phyloP scores from a whole-genome alignment of 2,797 vertebrate species.

The Pipistrellus nathusii region DNA sequence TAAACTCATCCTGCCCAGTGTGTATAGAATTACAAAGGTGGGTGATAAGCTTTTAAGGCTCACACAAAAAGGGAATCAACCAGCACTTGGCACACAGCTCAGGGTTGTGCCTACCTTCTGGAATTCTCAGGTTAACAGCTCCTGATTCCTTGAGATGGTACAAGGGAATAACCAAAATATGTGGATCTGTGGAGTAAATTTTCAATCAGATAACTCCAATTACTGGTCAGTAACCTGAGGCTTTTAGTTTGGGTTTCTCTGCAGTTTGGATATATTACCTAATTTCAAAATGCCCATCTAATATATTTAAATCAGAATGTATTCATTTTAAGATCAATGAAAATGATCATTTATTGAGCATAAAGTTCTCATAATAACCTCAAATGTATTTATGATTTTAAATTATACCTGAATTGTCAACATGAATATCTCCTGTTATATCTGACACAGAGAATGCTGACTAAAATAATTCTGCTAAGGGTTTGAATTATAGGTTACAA shows the following conservation, averaged over 20 bases:
- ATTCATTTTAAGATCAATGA: slow-evolving; percentile 7
- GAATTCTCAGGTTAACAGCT: slow-evolving; percentile 79
- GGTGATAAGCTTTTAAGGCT: slow-evolving; percentile 65
- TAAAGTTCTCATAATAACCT: neutral
- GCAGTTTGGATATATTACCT: neutral
- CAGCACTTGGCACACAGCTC: slow-evolving; percentile 71
- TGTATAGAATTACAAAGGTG: slow-evolving; percentile 60
- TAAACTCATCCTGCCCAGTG: slow-evolving; percentile 5
- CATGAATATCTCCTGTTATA: neutral
- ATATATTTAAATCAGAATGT: neutral
- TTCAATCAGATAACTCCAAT: slow-evolving; percentile 76
- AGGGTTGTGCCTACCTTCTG: slow-evolving; percentile 70
- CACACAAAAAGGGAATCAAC: slow-evolving; percentile 69
- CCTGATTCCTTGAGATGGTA: slow-evolving; percentile 74
- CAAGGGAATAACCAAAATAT: slow-evolving; percentile 74
- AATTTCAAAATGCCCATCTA: slow-evolving; percentile 52
- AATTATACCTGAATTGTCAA: neutral
- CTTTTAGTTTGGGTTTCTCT: slow-evolving; percentile 65
- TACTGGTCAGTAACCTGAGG: slow-evolving; percentile 70
- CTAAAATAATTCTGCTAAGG: slow-evolving; percentile 22
- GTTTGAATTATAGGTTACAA: neutral
- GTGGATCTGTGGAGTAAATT: slow-evolving; percentile 77
- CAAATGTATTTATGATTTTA: slow-evolving; percentile 33
- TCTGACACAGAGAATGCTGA: slow-evolving; percentile 11
- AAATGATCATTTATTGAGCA: slow-evolving; percentile 22